Evolutionary conservation across 2,113 vertebrate genomes (phyloP), one percentile per base, ranked within the genome.

Genomic region (Gasterosteus nipponicus): DNA sequence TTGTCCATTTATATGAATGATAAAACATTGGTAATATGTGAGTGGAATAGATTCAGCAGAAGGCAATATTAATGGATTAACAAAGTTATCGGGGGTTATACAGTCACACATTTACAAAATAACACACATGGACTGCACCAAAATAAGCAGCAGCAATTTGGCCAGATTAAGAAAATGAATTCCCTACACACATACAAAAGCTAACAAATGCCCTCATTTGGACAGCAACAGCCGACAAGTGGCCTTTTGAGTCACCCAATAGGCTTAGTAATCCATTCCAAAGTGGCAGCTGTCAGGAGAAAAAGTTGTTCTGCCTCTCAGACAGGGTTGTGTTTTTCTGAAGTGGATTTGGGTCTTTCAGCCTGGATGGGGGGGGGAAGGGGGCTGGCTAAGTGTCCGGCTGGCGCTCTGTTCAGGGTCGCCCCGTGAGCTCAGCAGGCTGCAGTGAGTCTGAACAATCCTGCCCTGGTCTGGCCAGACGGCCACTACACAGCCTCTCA

Each of bases 241-340:
- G 76, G 70, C 86, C 88, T 73, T 91, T 92, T 91, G 84, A 92
- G 89, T 60, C 71, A 56, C 71, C 86, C 89, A 90, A 92, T 86
- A 90, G 92, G 91, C 84, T 90, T 87, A 89, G 87, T 91, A 92
- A 92, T 92, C 90, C 88, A 92, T 93, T 92, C 89, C 89, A 91
- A 92, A 93, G 92, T 92, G 92, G 89, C 92, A 93, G 92, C 92
- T 93, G 92, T 93, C 92, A 92, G 83, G 89, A 92, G 86, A 93
- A 92, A 92, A 92, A 93, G 87, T 92, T 92, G 83, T 81, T 89
- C 89, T 84, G 91, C 90, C 87, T 86, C 90, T 92, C 87, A 91
- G 87, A 89, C 73, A 26, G 73, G 63, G 73, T 22, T 77, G 87
- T 90, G 87, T 88, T 84, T 75, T 84, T 83, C 85, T 88, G 85